phyloP scores from a whole-genome alignment of 2,797 vertebrate species.

The Pangasius sanitwongsei region DNA sequence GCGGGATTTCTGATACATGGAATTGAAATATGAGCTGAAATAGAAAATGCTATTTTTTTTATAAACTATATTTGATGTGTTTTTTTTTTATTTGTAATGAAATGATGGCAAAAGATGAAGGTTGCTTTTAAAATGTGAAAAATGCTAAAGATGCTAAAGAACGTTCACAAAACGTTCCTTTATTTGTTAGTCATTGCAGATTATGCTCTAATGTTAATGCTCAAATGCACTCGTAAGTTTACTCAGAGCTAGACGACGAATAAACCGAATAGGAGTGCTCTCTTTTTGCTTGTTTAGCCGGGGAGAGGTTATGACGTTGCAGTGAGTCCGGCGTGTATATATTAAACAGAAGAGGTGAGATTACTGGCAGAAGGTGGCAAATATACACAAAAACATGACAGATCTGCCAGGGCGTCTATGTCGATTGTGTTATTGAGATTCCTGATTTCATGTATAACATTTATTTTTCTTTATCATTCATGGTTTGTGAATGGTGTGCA shows the following conservation, averaged over 20 bases:
- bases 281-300: background rate
- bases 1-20: background rate
- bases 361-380: background rate
- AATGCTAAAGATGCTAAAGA: background rate
- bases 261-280: background rate
- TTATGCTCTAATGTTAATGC: background rate
- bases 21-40: background rate
- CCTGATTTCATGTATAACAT: background rate
- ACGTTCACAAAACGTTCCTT: background rate
- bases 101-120: background rate
- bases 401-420: too few relatives aligned
- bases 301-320: constrained; percentile 1
- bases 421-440: background rate
- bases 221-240: background rate
- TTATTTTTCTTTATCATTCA: background rate
- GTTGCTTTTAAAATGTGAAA: background rate
- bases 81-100: background rate
- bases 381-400: background rate
- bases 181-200: background rate
- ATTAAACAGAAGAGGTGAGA: background rate
- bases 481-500: background rate
- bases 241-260: background rate
- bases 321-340: background rate
- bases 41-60: background rate
- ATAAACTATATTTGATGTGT: background rate